Conservation (phyloP, 2,888 invertebrate genomes). For the Drosophila histrio region DNA sequence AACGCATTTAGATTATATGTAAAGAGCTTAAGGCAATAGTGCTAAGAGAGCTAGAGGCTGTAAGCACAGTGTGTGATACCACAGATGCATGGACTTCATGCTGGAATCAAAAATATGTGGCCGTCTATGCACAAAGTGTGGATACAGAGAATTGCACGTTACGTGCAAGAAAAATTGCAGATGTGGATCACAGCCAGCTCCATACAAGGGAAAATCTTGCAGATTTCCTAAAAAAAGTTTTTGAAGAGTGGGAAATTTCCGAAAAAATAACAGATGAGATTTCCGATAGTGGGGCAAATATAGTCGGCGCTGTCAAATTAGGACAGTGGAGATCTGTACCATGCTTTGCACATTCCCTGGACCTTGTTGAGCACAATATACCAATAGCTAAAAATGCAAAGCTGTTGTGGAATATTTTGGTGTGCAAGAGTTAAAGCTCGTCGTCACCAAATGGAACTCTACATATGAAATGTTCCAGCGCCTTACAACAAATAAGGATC, state of each 20-base stretch:
- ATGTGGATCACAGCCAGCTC: not conserved
- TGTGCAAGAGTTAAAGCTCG: not conserved
- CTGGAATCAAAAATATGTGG: not conserved
- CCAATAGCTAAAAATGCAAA: not conserved
- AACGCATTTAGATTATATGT: not conserved
- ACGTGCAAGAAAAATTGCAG: not conserved
- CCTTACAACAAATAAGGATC: not conserved
- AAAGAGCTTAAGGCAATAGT: too few relatives aligned
- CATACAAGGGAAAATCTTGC: not conserved
- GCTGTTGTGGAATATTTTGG: not conserved
- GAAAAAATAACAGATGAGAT: not conserved
- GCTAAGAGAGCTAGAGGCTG: too few relatives aligned
- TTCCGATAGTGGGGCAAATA: not conserved
- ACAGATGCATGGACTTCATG: too few relatives aligned
- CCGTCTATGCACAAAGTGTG: not conserved
- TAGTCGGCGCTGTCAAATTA: not conserved
- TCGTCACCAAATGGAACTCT: not conserved
- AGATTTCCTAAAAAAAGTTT: too few relatives aligned
- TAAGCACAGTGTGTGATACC: too few relatives aligned
- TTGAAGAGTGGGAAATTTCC: not conserved
- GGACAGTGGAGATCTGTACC: not conserved
- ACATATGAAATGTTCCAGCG: too few relatives aligned
- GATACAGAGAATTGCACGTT: not conserved
- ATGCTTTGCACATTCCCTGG: not conserved
- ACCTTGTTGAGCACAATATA: not conserved